phyloP scores from a whole-genome alignment of 2,113 vertebrate genomes.

The Crotalus helleri region DNA sequence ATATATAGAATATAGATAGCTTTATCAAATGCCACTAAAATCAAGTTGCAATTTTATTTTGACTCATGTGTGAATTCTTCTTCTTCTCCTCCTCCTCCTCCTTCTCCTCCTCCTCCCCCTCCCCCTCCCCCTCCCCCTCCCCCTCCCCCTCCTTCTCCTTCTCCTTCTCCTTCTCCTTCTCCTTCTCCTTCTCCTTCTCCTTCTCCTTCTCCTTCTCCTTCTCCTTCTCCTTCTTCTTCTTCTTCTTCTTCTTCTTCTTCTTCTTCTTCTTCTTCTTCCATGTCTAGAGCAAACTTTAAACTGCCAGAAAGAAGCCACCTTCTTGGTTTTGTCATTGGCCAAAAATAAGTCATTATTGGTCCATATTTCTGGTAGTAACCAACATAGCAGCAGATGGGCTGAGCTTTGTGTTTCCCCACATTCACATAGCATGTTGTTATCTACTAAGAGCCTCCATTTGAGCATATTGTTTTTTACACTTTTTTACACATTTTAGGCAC shows the following conservation, averaged over 20 bases:
- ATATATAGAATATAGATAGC: not conserved
- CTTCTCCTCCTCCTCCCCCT: too few relatives aligned
- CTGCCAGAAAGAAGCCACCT: too few relatives aligned
- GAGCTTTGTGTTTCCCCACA: not conserved
- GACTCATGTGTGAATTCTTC: not conserved
- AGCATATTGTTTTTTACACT: not conserved
- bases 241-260: too few relatives aligned
- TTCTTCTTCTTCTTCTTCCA: not conserved
- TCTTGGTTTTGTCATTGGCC: too few relatives aligned
- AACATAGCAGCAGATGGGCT: not conserved
- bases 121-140: rapidly evolving
- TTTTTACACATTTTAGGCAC: not conserved
- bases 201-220: not conserved
- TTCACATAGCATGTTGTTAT: not conserved
- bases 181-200: too few relatives aligned
- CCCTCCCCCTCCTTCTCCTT: too few relatives aligned
- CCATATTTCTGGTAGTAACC: not conserved
- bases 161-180: not conserved
- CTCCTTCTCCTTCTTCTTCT: too few relatives aligned
- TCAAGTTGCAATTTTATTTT: not conserved
- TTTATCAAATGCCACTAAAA: not conserved
- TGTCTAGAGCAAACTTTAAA: too few relatives aligned
- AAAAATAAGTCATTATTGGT: too few relatives aligned
- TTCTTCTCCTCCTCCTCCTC: too few relatives aligned
- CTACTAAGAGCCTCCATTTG: not conserved